Evolutionary conservation across 2,797 vertebrate genomes (phyloP).

Genomic region (Macrochelys suwanniensis): DNA sequence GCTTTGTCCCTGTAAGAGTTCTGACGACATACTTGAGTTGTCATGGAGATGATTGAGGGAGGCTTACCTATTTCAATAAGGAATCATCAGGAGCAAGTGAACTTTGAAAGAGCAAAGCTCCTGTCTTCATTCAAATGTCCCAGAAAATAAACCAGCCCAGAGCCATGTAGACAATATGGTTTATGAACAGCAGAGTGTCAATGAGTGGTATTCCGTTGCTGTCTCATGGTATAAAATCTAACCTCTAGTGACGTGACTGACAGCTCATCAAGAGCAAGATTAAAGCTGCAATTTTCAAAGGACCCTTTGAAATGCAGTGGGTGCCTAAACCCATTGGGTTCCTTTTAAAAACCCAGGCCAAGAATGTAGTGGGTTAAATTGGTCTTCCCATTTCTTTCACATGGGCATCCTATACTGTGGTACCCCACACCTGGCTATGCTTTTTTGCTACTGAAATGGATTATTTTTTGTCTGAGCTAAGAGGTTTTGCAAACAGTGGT

Average conservation of each 20-base stretch:
- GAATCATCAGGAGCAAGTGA: neutral
- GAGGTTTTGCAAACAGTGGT: neutral
- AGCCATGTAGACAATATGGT: fast-evolving
- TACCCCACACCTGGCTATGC: too few species aligned
- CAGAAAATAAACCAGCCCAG: fast-evolving
- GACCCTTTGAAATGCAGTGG: neutral
- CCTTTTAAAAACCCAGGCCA: neutral
- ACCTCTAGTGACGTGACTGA: fast-evolving
- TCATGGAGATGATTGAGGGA: neutral
- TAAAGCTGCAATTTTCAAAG: neutral
- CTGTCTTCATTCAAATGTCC: fast-evolving
- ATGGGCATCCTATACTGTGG: fast-evolving
- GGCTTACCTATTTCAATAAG: neutral
- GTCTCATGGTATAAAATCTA: fast-evolving
- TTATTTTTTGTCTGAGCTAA: neutral
- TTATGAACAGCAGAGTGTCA: fast-evolving
- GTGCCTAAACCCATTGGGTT: neutral
- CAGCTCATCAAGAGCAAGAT: neutral
- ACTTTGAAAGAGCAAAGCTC: fast-evolving
- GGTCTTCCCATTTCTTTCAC: neutral
- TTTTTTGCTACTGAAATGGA: neutral
- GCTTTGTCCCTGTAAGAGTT: neutral
- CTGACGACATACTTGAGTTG: neutral
- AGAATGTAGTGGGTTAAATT: neutral
- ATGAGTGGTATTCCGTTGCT: fast-evolving